phyloP scores from a whole-genome alignment of 2,888 invertebrate species.

The Aspidiotus rigidus region DNA sequence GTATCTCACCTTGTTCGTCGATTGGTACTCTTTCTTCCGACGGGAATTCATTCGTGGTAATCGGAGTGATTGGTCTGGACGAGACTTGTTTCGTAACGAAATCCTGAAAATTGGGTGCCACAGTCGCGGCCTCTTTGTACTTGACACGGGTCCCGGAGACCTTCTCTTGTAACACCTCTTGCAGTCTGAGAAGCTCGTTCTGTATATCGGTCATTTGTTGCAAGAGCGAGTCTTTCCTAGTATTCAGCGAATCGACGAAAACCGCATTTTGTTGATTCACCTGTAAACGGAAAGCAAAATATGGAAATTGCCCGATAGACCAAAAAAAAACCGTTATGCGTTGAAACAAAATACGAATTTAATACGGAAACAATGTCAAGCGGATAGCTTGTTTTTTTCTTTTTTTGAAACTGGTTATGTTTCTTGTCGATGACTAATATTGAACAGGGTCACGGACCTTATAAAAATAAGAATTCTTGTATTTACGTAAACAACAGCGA shows the following conservation, averaged over 20 bases:
- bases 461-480: no score
- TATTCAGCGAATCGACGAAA: conserved; percentile 35
- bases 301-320: no score
- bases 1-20: conserved; percentile 33
- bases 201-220: conserved; percentile 38
- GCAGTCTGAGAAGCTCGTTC: conserved; percentile 38
- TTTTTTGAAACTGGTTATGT: no score
- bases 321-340: no score
- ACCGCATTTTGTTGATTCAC: conserved; percentile 36
- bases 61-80: neutral
- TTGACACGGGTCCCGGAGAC: conserved; percentile 34
- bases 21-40: neutral
- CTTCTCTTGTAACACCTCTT: conserved; percentile 38
- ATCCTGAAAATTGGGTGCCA: neutral
- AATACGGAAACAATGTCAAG: no score
- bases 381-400: no score
- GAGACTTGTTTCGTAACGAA: neutral
- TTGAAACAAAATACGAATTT: no score
- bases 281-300: conserved; percentile 5
- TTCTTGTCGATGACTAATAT: no score
- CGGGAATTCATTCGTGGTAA: neutral
- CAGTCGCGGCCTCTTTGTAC: neutral
- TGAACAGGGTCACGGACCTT: no score
- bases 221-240: conserved; percentile 36
- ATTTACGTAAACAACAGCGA: no score